phyloP scores from a whole-genome alignment of 92 coral and sea anemone species.

The Metridium senile region DNA sequence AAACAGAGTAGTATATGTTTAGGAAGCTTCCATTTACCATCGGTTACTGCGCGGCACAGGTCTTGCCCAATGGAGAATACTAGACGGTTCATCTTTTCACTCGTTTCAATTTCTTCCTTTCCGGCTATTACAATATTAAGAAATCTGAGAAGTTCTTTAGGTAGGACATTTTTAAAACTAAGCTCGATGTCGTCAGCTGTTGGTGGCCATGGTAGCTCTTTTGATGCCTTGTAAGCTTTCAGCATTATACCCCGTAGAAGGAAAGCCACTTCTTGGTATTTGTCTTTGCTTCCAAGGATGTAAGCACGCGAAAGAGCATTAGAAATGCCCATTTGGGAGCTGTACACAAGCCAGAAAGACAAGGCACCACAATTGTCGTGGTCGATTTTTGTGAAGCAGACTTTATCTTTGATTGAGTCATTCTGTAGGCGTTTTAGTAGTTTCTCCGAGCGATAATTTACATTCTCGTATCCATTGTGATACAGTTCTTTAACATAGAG shows the following conservation, averaged over 20 bases:
- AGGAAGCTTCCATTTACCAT: conserved; percentile 39
- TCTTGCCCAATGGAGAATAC: background rate
- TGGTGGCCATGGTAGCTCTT: conserved; percentile 49
- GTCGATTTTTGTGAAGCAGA: conserved; percentile 19
- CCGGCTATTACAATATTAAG: conserved; percentile 49
- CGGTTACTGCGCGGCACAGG: conserved; percentile 28
- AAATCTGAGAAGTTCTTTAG: conserved; percentile 50
- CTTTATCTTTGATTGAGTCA: conserved; percentile 15
- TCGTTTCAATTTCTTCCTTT: background rate
- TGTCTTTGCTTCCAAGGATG: conserved; percentile 35
- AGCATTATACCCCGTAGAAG: conserved; percentile 33
- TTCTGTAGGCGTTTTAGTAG: conserved; percentile 39
- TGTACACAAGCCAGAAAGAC: conserved; percentile 18
- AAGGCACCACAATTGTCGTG: conserved; percentile 20
- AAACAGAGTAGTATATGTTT: conserved; percentile 48
- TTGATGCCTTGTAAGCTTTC: conserved; percentile 34
- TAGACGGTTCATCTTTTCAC: background rate
- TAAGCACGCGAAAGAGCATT: conserved; percentile 44
- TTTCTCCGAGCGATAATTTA: conserved; percentile 39
- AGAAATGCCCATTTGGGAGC: too few relatives aligned
- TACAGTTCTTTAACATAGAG: conserved; percentile 29
- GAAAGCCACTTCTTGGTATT: conserved; percentile 49
- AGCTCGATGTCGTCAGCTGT: conserved; percentile 45
- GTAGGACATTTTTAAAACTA: conserved; percentile 32
- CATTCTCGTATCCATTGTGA: background rate